Evolutionary conservation across 2,888 invertebrate genomes (phyloP), one percentile per base, ranked within the genome.

Genomic region (Xylocampa areola): DNA sequence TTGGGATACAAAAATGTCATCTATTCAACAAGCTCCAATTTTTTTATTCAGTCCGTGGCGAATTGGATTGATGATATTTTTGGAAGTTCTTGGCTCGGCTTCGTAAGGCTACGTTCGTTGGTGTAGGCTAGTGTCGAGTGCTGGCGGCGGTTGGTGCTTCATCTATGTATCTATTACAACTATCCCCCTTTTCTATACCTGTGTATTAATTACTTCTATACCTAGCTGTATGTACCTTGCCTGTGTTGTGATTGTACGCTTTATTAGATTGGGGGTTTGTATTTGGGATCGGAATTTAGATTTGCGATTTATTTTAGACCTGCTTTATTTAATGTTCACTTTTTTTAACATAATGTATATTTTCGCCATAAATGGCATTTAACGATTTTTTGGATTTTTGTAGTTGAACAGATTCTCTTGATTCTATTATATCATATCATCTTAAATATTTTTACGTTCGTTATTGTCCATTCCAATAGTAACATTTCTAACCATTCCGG

Each of bases 91-190:
- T 62, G 73, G 66, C 59, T 70, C 75, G 68, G 75, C 72, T 78
- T 77, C 77, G 73, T 75, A 73, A 79, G 78, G 86, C 84, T 87
- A 80, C 79, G 81, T 83, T 82, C 79, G 84, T 86, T 86, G 90
- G 90, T 90, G 89, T 90, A 90, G 87, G 89, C 73, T 85, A 82
- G 82, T 81, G 83, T 82, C 85, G 79, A 78, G 79, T 79, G 82
- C 86, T 86, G 88, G 68, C 86, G 89, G 87, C 89, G 91, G 94
- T 93, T 93, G 93, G 93, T 93, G 94, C 94, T 93, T 93, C 93
- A 92, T 91, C 87, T 89, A 85, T 90, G 79, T 90, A 90, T 91
- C 79, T 87, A 82, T 84, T 84, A 76, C 73, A 77, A 82, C 86
- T 88, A 69, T 88, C 79, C 81, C 77, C 80, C 83, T 71, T 85